Base-by-base conservation (phyloP, 2,888 invertebrate species). In the Lampropteryx suffumata region DNA sequence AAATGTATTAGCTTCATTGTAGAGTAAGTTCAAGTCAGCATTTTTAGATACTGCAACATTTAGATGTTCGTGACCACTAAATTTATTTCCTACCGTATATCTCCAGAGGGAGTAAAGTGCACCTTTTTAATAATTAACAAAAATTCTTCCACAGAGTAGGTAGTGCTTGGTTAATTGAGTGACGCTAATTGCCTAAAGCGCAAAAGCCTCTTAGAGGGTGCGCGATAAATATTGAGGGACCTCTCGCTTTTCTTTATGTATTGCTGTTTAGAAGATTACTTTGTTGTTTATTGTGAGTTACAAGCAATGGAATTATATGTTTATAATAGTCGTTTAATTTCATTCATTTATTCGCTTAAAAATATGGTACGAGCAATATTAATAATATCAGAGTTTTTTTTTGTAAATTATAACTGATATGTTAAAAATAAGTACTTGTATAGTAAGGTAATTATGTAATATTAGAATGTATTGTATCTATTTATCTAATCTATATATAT, bases 111-210 rank as follows among this genome's bases (percentile, higher is more conserved):
- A 75, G 72, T 80, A 82, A 80, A 87, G 88, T 86, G 88, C 86
- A 83, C 84, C 85, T 84, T 83, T 86, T 90, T 85, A 88, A 88
- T 87, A 79, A 88, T 89, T 87, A 86, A 87, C 83, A 78, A 84
- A 85, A 87, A 82, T 84, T 84, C 84, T 80, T 78, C 74, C 66
- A 74, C 68, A 58, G 59, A 62, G 63, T 83, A 82, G 84, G 59
- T 62, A 58, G 62, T 59, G 57, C 55, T 50, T 82, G 86, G 73
- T 82, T 90, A 88, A 89, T 85, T 90, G 90, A 87, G 84, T 88
- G 88, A 89, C 82, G 82, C 84, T 88, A 89, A 90, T 88, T 88
- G 76, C 81, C 76, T 82, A 79, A 85, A 81, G 83, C 84, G 77
- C 83, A 84, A 85, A 82, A 85, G 86, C 84, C 83, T 84, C 73